Base-by-base conservation (phyloP, 2,888 invertebrate genomes). In the Dryocosmus kuriphilus region DNA sequence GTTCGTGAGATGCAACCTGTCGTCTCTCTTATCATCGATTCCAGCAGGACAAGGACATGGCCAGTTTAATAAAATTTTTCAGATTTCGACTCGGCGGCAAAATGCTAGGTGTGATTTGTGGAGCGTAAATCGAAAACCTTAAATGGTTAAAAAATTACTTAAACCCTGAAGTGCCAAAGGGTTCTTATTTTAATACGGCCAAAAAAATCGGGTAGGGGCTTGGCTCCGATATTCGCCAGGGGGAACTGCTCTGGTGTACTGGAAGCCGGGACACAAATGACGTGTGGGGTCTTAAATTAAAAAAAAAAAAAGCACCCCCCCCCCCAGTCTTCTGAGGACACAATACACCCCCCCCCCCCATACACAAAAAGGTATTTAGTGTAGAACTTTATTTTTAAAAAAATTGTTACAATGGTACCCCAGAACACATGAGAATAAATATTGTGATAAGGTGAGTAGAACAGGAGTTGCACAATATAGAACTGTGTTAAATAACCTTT, bases 31-130 rank as follows among this genome's bases (percentile, higher is more conserved):
- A 99, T 92, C 94, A 99, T 90, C 94, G 99, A n/a, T n/a, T n/a
- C n/a, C n/a, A 85, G 99, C 99, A 30, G n/a, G 99, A 99, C 92
- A 96, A 98, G 88, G 99, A 99, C 93, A 96, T 99, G 76, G 98
- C n/a, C 98, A 78, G 95, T 97, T 84, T 99, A n/a, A n/a, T n/a
- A n/a, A n/a, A n/a, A n/a, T n/a, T n/a, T n/a, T n/a, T n/a, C n/a
- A n/a, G n/a, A n/a, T n/a, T n/a, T n/a, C n/a, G n/a, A n/a, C n/a
- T n/a, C n/a, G n/a, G n/a, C n/a, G n/a, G n/a, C n/a, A n/a, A n/a
- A n/a, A 99, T 92, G 95, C 51, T 99, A 99, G 99, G 99, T n/a
- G n/a, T n/a, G n/a, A n/a, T n/a, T n/a, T n/a, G n/a, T n/a, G n/a
- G n/a, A n/a, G n/a, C n/a, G n/a, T n/a, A n/a, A n/a, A n/a, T n/a